These are phyloP conservation scores for Gila orcuttii DNA, from an alignment of 2,113 vertebrate species.

Conservation along the genomic window DNA sequence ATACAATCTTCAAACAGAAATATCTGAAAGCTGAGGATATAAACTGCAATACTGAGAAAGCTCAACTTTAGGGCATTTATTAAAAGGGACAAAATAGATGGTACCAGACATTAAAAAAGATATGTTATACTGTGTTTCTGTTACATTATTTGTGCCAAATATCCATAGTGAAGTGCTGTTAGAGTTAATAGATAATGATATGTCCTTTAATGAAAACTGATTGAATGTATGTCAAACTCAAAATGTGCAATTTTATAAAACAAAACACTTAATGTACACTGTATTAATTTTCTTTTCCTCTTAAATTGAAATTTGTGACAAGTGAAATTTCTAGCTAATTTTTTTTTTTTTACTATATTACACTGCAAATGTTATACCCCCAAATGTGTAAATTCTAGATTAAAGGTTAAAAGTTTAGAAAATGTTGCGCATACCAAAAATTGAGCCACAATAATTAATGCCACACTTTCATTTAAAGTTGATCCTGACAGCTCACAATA, in stretches of 20 bases:
- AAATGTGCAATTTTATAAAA: constrained; percentile 39
- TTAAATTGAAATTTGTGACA: constrained; percentile 1
- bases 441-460: background rate
- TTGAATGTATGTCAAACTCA: constrained; percentile 41
- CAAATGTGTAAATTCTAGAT: background rate
- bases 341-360: background rate
- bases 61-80: constrained; percentile 20
- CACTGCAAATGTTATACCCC: background rate
- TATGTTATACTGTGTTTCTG: constrained; percentile 19
- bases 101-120: background rate
- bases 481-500: background rate
- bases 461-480: background rate
- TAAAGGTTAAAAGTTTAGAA: background rate
- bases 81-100: background rate
- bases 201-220: constrained; percentile 23
- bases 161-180: constrained; percentile 34
- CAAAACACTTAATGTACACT: background rate
- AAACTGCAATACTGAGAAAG: constrained; percentile 18
- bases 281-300: background rate
- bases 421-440: constrained; percentile 19
- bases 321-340: background rate
- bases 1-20: background rate
- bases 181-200: constrained; percentile 7
- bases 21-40: constrained; percentile 8
- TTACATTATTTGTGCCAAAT: constrained; percentile 40